Percentiles rank a stretch among this genome's conserved stretches.
Evolutionary conservation across 2,113 vertebrate species (phyloP).

Genomic region (Sinocyclocheilus anshuiensis): DNA sequence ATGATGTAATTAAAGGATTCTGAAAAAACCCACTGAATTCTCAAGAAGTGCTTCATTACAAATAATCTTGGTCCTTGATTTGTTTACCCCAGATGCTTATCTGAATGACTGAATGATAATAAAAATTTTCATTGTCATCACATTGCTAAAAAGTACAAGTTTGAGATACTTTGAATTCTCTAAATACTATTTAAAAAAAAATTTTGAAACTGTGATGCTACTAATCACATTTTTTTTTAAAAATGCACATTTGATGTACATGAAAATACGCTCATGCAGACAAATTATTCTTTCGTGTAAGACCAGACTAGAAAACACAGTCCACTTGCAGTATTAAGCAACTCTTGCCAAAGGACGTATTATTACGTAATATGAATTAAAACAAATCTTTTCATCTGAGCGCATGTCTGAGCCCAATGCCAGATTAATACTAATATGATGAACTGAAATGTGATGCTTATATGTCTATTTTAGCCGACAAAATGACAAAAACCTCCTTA

Average conservation of each 20-base stretch:
- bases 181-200: background rate
- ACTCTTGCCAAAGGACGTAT: background rate
- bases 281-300: background rate
- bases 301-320: background rate
- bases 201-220: background rate
- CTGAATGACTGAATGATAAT: no score
- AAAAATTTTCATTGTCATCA: background rate
- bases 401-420: background rate
- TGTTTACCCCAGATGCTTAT: constrained; percentile 5
- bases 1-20: constrained; percentile 47
- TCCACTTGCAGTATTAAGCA: background rate
- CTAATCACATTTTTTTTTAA: background rate
- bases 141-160: background rate
- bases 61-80: background rate
- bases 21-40: constrained; percentile 6
- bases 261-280: background rate
- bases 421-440: background rate
- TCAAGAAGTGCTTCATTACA: background rate
- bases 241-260: background rate
- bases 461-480: no score
- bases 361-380: background rate
- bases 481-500: no score
- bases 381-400: background rate
- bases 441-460: no score
- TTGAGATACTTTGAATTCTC: background rate